Base-by-base conservation (phyloP, 2,888 invertebrate genomes). In the Doris montereyensis region DNA sequence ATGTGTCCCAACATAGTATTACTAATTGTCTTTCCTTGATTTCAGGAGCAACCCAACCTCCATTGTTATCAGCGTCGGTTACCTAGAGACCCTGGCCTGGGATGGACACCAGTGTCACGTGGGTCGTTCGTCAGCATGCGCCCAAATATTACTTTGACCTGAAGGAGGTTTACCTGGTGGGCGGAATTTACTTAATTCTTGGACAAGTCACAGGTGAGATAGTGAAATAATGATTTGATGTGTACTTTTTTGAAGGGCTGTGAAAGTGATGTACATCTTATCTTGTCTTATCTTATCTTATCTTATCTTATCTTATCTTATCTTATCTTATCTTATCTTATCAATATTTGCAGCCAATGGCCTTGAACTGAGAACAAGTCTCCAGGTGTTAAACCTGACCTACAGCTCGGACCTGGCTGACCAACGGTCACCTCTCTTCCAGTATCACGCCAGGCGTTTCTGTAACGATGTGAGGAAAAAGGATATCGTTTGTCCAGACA, bases 371-470 rank as follows among this genome's bases (percentile, higher is more conserved):
- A 72, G 77, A 21, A 79, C 79, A 35, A 77, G 76, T 32, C 68
- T 83, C 3, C 74, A 72, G 26, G 82, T 82, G 13, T 41, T 82
- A 72, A 83, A 83, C 60, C 57, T 83, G 72, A 83, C 83, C 58
- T 83, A 77, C 80, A 82, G 67, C 52, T 60, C 76, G 26, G 83
- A 79, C 34, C 80, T 83, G 5, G 62, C 13, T 2, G 78, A 81
- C 30, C 76, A 76, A 10, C 67, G 67, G 17, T 74, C 80, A 35
- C n/a, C 77, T 3, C 52, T 35, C 13, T 83, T 81, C 28, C 77
- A 77, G 21, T 58, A 78, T 21, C 80, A 83, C 41, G 76, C 80
- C 13, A 24, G 60, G 1, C 79, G 75, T 2, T 83, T 83, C 73
- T 83, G 83, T 65, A 58, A 67, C n/a, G 83, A 83, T 60, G 83